phyloP scores from a whole-genome alignment of 1,140 invertebrate species.

The Bombus terrestris region DNA sequence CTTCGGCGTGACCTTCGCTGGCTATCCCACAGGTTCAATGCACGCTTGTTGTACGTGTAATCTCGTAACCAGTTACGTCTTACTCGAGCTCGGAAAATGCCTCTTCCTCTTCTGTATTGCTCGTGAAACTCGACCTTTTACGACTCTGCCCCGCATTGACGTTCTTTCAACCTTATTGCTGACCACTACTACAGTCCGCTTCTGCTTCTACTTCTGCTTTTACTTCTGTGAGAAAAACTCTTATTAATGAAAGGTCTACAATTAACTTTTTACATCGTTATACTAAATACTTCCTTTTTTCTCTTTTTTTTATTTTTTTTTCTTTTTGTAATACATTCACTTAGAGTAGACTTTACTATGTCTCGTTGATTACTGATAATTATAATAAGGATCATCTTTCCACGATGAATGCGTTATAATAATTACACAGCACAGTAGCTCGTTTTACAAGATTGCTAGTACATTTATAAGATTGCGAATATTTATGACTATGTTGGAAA shows the following conservation, averaged over 20 bases:
- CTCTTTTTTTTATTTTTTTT: accelerated
- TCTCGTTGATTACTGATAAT: background rate
- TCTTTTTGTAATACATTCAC: background rate
- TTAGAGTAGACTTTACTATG: background rate
- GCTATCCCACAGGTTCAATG: conserved; percentile 71
- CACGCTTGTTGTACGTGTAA: conserved; percentile 63
- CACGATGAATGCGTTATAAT: too few relatives aligned
- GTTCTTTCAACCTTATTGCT: background rate
- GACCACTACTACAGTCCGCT: background rate
- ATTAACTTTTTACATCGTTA: background rate
- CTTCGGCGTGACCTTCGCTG: conserved; percentile 68
- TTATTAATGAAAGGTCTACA: background rate
- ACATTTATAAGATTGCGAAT: too few relatives aligned
- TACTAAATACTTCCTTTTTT: background rate
- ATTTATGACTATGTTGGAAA: background rate
- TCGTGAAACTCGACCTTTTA: conserved; percentile 36
- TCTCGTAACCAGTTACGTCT: conserved; percentile 57
- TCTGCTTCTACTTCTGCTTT: too few relatives aligned
- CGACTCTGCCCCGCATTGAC: background rate
- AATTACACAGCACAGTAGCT: too few relatives aligned
- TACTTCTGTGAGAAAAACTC: background rate
- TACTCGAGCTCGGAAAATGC: conserved; percentile 35
- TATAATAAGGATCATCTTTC: background rate
- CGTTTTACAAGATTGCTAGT: too few relatives aligned
- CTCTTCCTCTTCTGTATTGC: background rate